Conservation (phyloP, 2,797 vertebrate genomes). For the Pseudomugil gertrudae region DNA sequence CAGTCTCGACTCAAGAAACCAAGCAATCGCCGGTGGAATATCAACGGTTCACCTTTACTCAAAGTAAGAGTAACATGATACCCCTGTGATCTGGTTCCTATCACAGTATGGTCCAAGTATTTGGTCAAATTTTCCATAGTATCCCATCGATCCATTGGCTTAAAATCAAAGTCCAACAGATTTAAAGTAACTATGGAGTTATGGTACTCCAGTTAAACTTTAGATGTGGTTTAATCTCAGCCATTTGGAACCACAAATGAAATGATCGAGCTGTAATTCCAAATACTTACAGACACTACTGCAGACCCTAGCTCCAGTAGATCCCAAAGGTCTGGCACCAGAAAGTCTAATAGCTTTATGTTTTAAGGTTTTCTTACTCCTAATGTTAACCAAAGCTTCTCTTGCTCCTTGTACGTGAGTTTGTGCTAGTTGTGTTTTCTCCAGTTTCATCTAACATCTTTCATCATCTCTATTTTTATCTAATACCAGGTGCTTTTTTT, state of each 20-base stretch:
- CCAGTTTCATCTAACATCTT: not conserved
- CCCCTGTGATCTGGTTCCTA: slow-evolving; percentile 23
- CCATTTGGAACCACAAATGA: not conserved
- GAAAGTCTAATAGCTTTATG: not conserved
- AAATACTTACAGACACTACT: slow-evolving; percentile 46
- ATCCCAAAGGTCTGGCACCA: slow-evolving; percentile 18
- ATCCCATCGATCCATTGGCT: slow-evolving; percentile 15
- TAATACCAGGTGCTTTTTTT: not conserved
- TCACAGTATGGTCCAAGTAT: slow-evolving; percentile 44
- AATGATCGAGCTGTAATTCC: slow-evolving; percentile 7
- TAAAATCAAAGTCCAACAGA: not conserved
- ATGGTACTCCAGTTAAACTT: not conserved
- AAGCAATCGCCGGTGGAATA: slow-evolving; percentile 76
- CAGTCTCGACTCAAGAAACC: slow-evolving; percentile 83
- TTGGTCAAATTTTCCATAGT: slow-evolving; percentile 19
- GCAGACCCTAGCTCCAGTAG: slow-evolving; percentile 32
- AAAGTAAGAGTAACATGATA: slow-evolving; percentile 77
- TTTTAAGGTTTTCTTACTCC: slow-evolving; percentile 1
- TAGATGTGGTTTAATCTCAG: not conserved
- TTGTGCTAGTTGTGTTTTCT: slow-evolving; percentile 1
- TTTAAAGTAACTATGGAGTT: not conserved
- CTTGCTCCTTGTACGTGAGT: slow-evolving; percentile 6
- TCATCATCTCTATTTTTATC: not conserved
- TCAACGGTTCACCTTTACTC: slow-evolving; percentile 76
- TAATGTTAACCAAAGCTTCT: slow-evolving; percentile 6